These are phyloP conservation scores for Beaufortia kweichowensis DNA, from an alignment of 2,113 vertebrate genomes.

Conservation along the genomic window DNA sequence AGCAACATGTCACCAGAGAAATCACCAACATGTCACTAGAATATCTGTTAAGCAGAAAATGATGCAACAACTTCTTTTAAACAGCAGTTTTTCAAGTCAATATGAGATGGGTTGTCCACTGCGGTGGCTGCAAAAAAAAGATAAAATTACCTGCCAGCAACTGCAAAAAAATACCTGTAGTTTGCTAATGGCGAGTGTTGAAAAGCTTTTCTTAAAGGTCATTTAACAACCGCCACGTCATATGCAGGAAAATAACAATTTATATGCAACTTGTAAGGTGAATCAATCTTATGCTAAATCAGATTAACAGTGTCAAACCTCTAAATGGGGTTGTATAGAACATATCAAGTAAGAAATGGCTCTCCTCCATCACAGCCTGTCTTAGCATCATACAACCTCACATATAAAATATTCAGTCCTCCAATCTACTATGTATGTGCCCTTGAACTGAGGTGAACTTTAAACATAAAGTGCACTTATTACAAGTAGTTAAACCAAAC, in stretches of 20 bases:
- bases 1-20: too few species aligned
- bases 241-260: not conserved
- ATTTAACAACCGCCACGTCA: constrained; percentile 27
- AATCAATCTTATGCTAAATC: constrained; percentile 27
- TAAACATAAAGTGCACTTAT: not conserved
- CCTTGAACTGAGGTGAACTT: not conserved
- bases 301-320: constrained; percentile 20
- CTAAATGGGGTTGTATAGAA: constrained; percentile 13
- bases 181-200: too few species aligned
- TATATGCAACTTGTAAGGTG: not conserved
- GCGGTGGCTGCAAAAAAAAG: too few species aligned
- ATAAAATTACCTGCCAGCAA: too few species aligned
- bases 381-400: not conserved
- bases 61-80: too few species aligned
- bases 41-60: too few species aligned
- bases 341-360: constrained; percentile 36
- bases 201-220: constrained; percentile 10
- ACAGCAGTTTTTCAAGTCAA: too few species aligned
- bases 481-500: constrained; percentile 18
- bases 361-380: constrained; percentile 32
- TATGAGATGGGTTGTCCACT: too few species aligned
- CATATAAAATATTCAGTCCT: constrained; percentile 17
- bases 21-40: too few species aligned
- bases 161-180: too few species aligned
- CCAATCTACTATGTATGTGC: constrained; percentile 20